Evolutionary conservation across 2,888 invertebrate species (phyloP).

Genomic region (Lissonota sp.): DNA sequence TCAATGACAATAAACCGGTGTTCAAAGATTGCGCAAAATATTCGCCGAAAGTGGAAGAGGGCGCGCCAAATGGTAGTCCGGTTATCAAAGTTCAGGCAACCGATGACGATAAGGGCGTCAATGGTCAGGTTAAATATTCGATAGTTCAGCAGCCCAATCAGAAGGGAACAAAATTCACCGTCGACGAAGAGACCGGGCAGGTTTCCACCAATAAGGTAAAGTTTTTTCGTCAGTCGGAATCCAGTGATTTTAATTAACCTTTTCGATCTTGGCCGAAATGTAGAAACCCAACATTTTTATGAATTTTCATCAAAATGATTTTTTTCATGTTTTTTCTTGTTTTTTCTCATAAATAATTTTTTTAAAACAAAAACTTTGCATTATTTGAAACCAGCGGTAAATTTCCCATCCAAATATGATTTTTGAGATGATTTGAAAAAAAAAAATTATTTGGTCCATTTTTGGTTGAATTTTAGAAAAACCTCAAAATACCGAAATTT

Average conservation of each 20-base stretch:
- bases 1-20: constrained; percentile 98
- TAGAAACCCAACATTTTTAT: too few relatives aligned
- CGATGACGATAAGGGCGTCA: constrained; percentile 98
- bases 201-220: constrained; percentile 94
- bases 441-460: too few relatives aligned
- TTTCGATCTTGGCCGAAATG: too few relatives aligned
- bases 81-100: constrained; percentile 97
- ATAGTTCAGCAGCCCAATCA: constrained; percentile 98
- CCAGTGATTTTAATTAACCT: too few relatives aligned
- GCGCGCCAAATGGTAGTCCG: constrained; percentile 96
- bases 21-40: constrained; percentile 97
- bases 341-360: not conserved
- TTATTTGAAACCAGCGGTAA: not conserved
- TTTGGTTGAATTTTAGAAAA: too few relatives aligned
- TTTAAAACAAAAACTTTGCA: not conserved
- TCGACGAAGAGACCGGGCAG: constrained; percentile 97
- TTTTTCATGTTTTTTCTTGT: too few relatives aligned
- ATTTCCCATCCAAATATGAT: too few relatives aligned
- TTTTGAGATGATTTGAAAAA: too few relatives aligned
- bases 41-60: constrained; percentile 97
- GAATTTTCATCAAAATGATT: too few relatives aligned
- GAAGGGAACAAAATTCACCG: constrained; percentile 97
- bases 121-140: constrained; percentile 98
- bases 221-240: not conserved
- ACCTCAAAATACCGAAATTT: too few relatives aligned